Conservation (phyloP, 2,888 invertebrate species). For the Malthinus flaveolus region DNA sequence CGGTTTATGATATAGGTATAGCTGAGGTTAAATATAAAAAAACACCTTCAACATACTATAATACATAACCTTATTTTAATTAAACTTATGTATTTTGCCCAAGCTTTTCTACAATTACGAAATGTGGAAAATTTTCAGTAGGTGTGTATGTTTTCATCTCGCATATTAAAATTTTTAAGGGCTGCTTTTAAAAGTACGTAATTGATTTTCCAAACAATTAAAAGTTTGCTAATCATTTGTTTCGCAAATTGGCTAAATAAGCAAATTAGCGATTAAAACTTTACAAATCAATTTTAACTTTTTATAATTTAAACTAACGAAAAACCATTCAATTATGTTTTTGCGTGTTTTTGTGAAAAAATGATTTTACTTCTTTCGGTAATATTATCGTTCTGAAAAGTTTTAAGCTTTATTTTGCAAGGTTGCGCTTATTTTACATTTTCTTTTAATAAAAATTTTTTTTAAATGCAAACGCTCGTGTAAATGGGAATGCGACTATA, state of each 20-base stretch:
- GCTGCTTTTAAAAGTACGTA: neutral
- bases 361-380: no score
- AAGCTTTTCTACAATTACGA: neutral
- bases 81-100: neutral
- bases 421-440: no score
- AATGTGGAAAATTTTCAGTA: neutral
- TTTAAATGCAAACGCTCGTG: no score
- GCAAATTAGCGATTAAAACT: constrained; percentile 1
- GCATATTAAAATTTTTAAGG: neutral
- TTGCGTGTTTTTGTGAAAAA: no score
- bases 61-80: constrained; percentile 9
- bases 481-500: no score
- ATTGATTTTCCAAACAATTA: neutral
- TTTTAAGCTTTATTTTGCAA: no score
- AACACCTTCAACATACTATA: constrained; percentile 5
- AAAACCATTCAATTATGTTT: no score
- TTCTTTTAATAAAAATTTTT: no score
- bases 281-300: constrained; percentile 6
- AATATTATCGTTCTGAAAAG: no score
- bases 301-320: neutral
- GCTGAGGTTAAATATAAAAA: constrained; percentile 33
- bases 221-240: neutral
- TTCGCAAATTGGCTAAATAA: constrained; percentile 1
- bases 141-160: neutral
- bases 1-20: constrained; percentile 16